Conservation (phyloP, 2,888 invertebrate species). For the Eledone cirrhosa region DNA sequence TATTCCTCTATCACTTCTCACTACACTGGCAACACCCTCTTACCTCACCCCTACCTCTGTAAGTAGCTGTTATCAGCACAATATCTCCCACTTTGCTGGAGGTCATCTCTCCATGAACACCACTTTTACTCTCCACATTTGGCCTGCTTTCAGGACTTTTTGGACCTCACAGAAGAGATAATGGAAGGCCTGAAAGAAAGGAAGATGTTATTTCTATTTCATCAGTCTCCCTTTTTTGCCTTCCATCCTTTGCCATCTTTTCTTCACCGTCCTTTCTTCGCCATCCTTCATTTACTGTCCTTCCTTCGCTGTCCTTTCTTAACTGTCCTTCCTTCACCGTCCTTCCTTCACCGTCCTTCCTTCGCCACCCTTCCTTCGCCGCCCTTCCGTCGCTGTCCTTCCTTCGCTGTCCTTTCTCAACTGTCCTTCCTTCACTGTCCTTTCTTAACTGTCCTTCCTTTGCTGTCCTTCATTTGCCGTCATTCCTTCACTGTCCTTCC, state of each 20-base stretch:
- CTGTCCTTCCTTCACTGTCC: not conserved
- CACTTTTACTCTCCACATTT: no score
- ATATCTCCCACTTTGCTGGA: no score
- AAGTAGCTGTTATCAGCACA: no score
- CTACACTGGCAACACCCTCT: no score
- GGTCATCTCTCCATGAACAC: no score
- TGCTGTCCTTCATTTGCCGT: not conserved
- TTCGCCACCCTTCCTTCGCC: not conserved
- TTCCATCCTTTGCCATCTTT: not conserved
- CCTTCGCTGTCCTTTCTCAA: not conserved
- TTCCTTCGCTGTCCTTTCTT: not conserved
- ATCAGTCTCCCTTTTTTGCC: not conserved
- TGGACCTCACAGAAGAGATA: no score
- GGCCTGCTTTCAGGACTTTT: no score
- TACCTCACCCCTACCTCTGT: no score
- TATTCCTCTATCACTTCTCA: no score
- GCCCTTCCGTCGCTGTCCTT: not conserved
- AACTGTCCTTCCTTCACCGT: not conserved
- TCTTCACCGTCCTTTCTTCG: not conserved
- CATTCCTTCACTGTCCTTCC: not conserved
- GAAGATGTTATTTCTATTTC: no score
- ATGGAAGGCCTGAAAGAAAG: no score
- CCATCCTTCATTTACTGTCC: not conserved
- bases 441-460: not conserved
- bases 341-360: not conserved